Conservation (phyloP, 2,113 vertebrate genomes). For the Rhea americana region DNA sequence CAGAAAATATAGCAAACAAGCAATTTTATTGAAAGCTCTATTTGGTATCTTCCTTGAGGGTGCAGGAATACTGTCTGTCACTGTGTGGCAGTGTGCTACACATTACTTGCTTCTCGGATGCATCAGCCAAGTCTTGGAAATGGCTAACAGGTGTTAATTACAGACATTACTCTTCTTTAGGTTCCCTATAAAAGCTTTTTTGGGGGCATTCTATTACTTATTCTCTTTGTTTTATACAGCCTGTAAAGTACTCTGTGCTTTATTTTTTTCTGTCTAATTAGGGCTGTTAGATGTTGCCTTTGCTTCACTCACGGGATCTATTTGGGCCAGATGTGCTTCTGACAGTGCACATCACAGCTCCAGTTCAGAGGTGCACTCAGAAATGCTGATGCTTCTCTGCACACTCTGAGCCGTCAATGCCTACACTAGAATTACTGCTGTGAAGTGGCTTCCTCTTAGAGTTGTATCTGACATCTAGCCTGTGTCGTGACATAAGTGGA, state of each 20-base stretch:
- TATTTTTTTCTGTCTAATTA: background rate
- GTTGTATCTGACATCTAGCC: background rate
- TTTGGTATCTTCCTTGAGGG: background rate
- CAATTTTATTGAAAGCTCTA: background rate
- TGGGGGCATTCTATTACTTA: background rate
- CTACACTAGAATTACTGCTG: background rate
- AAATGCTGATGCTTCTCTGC: background rate
- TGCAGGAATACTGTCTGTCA: constrained; percentile 38
- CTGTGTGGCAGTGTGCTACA: constrained; percentile 55
- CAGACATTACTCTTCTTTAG: fast-evolving
- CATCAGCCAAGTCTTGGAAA: background rate
- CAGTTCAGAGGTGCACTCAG: background rate
- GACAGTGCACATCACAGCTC: background rate
- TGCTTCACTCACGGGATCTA: background rate
- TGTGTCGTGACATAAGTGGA: background rate
- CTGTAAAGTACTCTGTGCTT: background rate
- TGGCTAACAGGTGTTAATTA: background rate
- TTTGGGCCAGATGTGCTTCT: background rate
- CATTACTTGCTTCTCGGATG: background rate
- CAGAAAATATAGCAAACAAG: background rate
- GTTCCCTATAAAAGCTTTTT: background rate
- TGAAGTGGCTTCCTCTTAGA: background rate
- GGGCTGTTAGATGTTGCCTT: background rate
- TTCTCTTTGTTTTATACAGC: background rate
- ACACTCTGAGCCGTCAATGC: fast-evolving